Evolutionary conservation across 1,140 invertebrate genomes (phyloP).

Genomic region (Lucilia sericata): DNA sequence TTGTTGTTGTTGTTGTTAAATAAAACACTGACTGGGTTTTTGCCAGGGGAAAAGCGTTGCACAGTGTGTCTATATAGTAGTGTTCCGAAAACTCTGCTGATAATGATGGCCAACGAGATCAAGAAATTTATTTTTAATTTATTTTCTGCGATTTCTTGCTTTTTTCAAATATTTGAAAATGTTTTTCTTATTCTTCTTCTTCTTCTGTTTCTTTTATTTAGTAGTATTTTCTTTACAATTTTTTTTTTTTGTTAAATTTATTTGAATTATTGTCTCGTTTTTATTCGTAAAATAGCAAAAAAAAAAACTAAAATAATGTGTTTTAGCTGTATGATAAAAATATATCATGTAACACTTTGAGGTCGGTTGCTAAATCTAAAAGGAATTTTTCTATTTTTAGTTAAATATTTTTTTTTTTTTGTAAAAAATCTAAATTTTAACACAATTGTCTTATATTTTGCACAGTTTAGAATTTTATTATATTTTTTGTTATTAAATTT

Average conservation of each 20-base stretch:
- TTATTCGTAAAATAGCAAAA: constrained; percentile 10
- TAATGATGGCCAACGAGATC: neutral
- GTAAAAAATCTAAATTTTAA: neutral
- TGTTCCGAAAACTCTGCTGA: neutral
- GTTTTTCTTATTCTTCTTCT: neutral
- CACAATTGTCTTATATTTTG: neutral
- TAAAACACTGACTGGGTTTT: constrained; percentile 3
- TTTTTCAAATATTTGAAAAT: neutral
- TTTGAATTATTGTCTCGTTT: constrained; percentile 34
- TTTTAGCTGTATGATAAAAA: constrained; percentile 30
- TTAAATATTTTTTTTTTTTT: neutral
- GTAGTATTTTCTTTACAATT: constrained; percentile 32
- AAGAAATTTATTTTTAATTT: constrained; percentile 22
- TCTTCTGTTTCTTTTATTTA: constrained; percentile 21
- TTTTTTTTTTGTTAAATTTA: constrained; percentile 29
- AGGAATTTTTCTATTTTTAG: constrained; percentile 33
- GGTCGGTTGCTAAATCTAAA: constrained; percentile 43
- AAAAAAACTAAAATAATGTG: neutral
- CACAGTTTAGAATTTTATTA: neutral
- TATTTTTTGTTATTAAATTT: constrained; percentile 17
- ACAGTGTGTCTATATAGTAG: neutral
- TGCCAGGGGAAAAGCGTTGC: constrained; percentile 22
- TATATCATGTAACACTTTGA: constrained; percentile 50
- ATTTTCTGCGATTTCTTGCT: constrained; percentile 7
- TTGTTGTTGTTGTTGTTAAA: neutral